phyloP scores from a whole-genome alignment of 2,797 vertebrate genomes.

The Danio aesculapii region DNA sequence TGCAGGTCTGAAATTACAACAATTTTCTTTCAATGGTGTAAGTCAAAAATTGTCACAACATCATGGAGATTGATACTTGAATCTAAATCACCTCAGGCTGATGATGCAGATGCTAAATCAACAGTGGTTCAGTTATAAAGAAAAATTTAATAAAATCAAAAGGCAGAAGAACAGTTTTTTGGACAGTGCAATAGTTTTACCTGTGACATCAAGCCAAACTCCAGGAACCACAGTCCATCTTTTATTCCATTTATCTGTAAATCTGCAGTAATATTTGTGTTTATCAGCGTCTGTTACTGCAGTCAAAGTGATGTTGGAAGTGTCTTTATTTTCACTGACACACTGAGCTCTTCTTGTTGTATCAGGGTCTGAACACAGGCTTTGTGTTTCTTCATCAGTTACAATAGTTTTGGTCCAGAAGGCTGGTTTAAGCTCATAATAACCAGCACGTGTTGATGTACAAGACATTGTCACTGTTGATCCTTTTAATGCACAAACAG shows the following conservation, averaged over 20 bases:
- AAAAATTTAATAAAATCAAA: too few relatives aligned
- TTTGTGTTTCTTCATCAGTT: neutral
- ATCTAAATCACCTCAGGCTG: neutral
- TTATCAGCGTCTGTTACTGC: too few relatives aligned
- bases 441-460: neutral
- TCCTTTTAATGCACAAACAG: slow-evolving; percentile 44
- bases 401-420: slow-evolving; percentile 22
- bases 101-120: too few relatives aligned
- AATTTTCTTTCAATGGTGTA: slow-evolving; percentile 2
- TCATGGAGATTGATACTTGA: too few relatives aligned
- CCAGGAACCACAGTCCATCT: too few relatives aligned
- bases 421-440: neutral
- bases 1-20: neutral
- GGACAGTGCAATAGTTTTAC: too few relatives aligned
- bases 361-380: slow-evolving; percentile 16
- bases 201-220: too few relatives aligned
- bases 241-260: too few relatives aligned
- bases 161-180: too few relatives aligned
- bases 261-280: too few relatives aligned
- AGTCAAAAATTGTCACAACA: too few relatives aligned
- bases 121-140: too few relatives aligned
- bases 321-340: neutral
- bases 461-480: slow-evolving; percentile 52
- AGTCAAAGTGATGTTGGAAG: slow-evolving; percentile 4
- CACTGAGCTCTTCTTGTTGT: neutral